Base-by-base conservation (phyloP, 2,888 invertebrate species). In the Ophioninae sp. region DNA sequence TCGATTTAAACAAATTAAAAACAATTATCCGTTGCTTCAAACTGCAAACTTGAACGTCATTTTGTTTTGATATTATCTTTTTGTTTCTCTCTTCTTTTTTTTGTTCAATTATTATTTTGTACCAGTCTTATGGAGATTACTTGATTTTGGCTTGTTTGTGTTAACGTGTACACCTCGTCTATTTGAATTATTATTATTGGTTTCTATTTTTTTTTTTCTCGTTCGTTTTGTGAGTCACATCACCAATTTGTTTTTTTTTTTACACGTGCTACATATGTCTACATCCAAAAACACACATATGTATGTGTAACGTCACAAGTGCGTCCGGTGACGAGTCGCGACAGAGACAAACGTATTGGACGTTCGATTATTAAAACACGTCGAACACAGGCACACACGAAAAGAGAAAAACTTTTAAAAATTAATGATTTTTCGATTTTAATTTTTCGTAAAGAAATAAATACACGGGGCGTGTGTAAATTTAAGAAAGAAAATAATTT, bases 81-180 rank as follows among this genome's bases (percentile, higher is more conserved):
- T 56, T 61, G 84, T 85, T 82, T 72, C 20, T 59, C 8, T 21
- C 59, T 59, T 21, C 85, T 83, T 21, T 59, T 59, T 59, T 59
- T 10, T 41, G n/a, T n/a, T 30, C 30, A 50, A 50, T 81, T 85
- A 73, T 87, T 83, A 44, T 44, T 44, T 44, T 44, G 44, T 50
- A 50, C 50, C 13, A 50, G 78, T 85, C 57, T 85, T 85, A 87
- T 87, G 81, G 85, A 86, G 89, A 89, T 90, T 89, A 92, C 90
- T 92, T 91, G 90, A 92, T 91, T 92, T 91, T 91, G 50, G 90
- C 90, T 91, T 90, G 89, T 89, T 90, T 89, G 88, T 88, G 88
- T 89, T 89, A 85, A 85, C 85, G 69, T 87, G 83, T 79, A 72
- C 56, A 65, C 70, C 82, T 84, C 37, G 69, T 79, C 76, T 79